Evolutionary conservation across 2,113 vertebrate genomes (phyloP).

Genomic region (Melozone crissalis): DNA sequence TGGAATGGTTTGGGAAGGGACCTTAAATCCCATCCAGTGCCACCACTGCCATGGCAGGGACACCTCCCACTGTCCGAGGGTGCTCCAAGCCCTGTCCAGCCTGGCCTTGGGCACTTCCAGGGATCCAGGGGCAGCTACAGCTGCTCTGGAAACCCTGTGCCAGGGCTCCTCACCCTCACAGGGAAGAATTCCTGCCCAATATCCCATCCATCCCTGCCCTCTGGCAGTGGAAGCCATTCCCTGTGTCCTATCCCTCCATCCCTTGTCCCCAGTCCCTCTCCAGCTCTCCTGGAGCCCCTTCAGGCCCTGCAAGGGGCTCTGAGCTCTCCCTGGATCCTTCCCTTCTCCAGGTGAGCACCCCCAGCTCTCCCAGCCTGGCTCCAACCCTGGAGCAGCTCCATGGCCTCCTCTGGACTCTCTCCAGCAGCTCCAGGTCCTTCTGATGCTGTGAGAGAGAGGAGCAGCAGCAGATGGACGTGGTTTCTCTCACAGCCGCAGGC

Average conservation of each 20-base stretch:
- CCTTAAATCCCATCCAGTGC: too few species aligned
- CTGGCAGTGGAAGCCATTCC: not conserved
- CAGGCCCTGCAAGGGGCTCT: fast-evolving
- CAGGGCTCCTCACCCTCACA: fast-evolving
- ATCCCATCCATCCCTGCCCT: fast-evolving
- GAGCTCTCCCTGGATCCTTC: not conserved
- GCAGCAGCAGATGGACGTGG: fast-evolving
- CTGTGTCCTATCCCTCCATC: not conserved
- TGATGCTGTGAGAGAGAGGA: not conserved
- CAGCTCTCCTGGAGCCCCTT: not conserved
- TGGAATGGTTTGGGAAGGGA: not conserved
- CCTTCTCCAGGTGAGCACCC: not conserved
- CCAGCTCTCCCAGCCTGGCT: not conserved
- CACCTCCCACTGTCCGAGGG: fast-evolving
- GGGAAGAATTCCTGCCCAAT: fast-evolving
- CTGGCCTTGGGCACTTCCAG: not conserved
- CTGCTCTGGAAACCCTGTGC: not conserved
- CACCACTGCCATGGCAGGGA: not conserved
- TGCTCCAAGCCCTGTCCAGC: fast-evolving
- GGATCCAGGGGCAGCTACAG: not conserved
- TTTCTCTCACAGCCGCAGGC: not conserved
- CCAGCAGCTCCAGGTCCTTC: not conserved
- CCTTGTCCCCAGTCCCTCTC: not conserved
- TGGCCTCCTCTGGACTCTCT: fast-evolving
- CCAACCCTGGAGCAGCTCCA: fast-evolving